Base-by-base conservation (phyloP, 2,797 vertebrate species). In the Chaunax sp. region DNA sequence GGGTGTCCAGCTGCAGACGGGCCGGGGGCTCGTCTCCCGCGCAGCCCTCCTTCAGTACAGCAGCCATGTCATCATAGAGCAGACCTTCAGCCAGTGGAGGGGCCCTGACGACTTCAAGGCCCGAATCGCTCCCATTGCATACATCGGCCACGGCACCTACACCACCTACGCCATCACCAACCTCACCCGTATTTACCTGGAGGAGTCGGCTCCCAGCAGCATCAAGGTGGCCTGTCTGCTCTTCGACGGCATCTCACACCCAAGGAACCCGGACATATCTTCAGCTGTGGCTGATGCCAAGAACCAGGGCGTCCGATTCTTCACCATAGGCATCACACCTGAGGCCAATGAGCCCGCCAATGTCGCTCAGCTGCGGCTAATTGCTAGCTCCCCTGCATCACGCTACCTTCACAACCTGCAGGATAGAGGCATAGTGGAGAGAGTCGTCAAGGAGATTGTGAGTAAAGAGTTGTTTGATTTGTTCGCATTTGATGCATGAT, bases 111-210 rank as follows among this genome's bases (percentile, higher is more conserved):
- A 90, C 65, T 97, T 97, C 88, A 95, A 94, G 85, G 85, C 94
- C 40, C 88, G 71, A 11, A 67, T 96, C 10, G 60, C 84, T 16
- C 93, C 95, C 13, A 93, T 98, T 14, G 43, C 62, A 1, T 96
- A 95, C 80, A 96, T 96, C 14, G 96, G 96, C 26, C 96, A 97
- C 0, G 96, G 96, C 62, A 96, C 96, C 72, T 97, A 96, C 76
- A 95, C 95, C 65, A 96, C 96, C 49, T 97, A 96, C 0, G 96
- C 96, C 75, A 95, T 97, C 85, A 96, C 95, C 75, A 98, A 98
- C 89, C 92, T 98, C 53, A 98, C 96, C 10, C 93, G 91, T 8
- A 91, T 98, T 20, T 98, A 95, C 75, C 64, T 93, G 88, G 94
- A 94, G 10, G 95, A 98, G 90, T 95, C 95, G 0, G 83, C 72